Percentiles rank a stretch among this genome's conserved stretches.
Conservation (phyloP, 1,140 invertebrate species). For the Drosophila nasuta region DNA sequence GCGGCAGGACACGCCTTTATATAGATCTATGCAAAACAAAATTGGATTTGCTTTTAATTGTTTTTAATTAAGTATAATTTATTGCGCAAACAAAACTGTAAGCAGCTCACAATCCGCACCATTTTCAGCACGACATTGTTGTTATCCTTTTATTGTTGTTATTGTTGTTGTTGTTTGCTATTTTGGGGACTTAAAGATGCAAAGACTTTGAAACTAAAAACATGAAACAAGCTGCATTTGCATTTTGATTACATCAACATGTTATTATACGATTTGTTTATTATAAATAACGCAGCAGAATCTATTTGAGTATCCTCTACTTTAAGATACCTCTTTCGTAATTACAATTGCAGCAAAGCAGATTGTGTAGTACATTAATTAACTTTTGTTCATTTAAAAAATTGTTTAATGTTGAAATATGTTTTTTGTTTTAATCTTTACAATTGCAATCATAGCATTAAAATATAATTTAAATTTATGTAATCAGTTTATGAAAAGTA, state of each 20-base stretch:
- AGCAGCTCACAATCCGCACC: constrained; percentile 24
- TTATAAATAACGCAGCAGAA: neutral
- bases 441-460: no score
- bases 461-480: no score
- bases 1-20: constrained; percentile 24
- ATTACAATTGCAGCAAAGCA: no score
- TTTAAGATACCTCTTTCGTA: neutral
- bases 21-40: constrained; percentile 44
- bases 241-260: constrained; percentile 50
- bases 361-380: no score
- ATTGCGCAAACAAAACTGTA: constrained; percentile 68
- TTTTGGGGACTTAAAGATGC: constrained; percentile 11
- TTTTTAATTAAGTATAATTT: constrained; percentile 83
- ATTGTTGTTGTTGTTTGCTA: neutral
- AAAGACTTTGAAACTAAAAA: neutral
- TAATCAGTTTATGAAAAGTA: no score
- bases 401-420: neutral
- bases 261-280: constrained; percentile 33
- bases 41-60: constrained; percentile 81
- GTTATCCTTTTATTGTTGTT: neutral
- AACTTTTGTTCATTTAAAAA: no score
- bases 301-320: neutral
- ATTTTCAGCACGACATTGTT: constrained; percentile 1
- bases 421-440: neutral
- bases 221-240: constrained; percentile 37